A percentile compares a stretch with the other conserved stretches of the same genome.
Evolutionary conservation across 2,888 invertebrate genomes (phyloP).

Genomic region (Sepioteuthis lessoniana): DNA sequence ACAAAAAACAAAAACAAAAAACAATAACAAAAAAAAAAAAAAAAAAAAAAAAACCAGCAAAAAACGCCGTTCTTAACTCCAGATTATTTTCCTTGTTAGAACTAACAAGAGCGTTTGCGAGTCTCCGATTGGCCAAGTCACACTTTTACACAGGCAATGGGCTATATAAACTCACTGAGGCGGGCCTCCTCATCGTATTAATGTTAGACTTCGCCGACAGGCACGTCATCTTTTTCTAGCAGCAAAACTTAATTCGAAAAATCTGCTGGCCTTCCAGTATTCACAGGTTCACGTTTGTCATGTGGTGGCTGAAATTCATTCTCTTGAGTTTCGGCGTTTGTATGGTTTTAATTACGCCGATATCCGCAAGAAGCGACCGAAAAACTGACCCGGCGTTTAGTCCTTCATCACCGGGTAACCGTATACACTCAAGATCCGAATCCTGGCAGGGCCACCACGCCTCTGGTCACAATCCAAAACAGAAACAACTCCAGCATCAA

Average conservation of each 20-base stretch:
- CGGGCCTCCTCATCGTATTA: background rate
- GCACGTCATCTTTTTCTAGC: background rate
- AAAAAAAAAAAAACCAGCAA: too few relatives aligned
- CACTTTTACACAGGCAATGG: background rate
- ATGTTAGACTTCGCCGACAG: background rate
- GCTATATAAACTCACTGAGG: background rate
- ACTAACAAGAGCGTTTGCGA: background rate
- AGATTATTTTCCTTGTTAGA: background rate
- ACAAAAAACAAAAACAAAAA: too few relatives aligned
- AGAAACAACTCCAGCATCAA: background rate
- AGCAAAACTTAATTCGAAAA: background rate
- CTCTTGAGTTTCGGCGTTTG: background rate
- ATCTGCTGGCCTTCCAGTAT: background rate
- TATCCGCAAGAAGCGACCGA: constrained; percentile 36
- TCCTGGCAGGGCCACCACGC: background rate
- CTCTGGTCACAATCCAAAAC: background rate
- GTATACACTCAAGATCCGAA: background rate
- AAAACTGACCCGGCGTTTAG: background rate
- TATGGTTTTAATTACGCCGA: background rate
- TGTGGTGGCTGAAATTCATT: constrained; percentile 37
- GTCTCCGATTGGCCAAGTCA: background rate
- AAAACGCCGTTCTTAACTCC: background rate
- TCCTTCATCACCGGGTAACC: background rate
- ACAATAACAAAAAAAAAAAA: too few relatives aligned
- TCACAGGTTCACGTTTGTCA: constrained; percentile 35